Base-by-base conservation (phyloP, 1,140 invertebrate genomes). In the Anoplolepis gracilipes region DNA sequence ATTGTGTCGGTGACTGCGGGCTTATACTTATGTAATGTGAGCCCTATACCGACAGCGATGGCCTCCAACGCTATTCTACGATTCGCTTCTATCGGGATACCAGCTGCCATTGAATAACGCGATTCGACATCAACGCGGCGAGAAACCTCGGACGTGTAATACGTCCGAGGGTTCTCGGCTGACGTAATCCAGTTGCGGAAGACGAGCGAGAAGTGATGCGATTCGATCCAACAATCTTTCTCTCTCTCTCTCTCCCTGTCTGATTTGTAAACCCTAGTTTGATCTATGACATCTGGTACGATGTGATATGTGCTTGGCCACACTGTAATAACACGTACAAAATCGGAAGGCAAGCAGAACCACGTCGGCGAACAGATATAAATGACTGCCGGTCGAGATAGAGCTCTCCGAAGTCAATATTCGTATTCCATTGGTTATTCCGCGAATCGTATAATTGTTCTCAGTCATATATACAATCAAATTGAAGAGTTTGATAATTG, bases 21-120 rank as follows among this genome's bases (percentile, higher is more conserved):
- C 86, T 91, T 90, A 89, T 91, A 93, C 90, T 92, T 91, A 90
- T 89, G 91, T 91, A 92, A 92, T 78, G 87, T 67, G 86, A 92
- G 88, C 87, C 86, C 84, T 84, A 67, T 53, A 22, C 86, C 88
- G 49, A 88, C 85, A 70, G 73, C 55, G 76, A 39, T 8, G 16
- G 36, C n/a, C 46, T 49, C 77, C 59, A 49, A 19, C 67, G 77
- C 49, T 79, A 77, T 90, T 90, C 84, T 85, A 42, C 36, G 36
- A 28, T 59, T 70, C 85, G 88, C 85, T 87, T 87, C 64, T 76
- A 84, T 65, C 33, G 70, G 57, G 78, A 69, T 57, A 76, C 69
- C 89, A 90, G 89, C 89, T 90, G 89, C 86, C 88, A 87, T 89
- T 78, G 73, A 89, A 89, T 75, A 67, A 49, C 69, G 61, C 61